phyloP scores from a whole-genome alignment of 2,888 invertebrate species.

The Panopea generosa region DNA sequence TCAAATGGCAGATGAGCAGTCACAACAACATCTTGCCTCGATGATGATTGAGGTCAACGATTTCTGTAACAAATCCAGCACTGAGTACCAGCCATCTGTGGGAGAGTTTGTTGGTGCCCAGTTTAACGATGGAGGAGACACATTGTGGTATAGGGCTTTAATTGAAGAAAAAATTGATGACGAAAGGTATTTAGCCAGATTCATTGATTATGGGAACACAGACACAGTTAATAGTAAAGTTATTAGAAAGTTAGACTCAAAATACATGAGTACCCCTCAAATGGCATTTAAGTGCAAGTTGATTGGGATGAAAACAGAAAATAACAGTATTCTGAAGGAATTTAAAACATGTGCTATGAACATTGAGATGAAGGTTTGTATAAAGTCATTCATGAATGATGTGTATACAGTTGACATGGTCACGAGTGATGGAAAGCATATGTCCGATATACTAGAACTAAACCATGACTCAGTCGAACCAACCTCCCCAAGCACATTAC shows the following conservation, averaged over 20 bases:
- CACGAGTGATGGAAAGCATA: constrained; percentile 40
- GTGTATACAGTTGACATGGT: constrained; percentile 57
- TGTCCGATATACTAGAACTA: constrained; percentile 27
- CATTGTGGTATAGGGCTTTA: constrained; percentile 76
- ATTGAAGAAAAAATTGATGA: constrained; percentile 61
- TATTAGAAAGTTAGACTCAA: constrained; percentile 55
- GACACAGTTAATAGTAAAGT: constrained; percentile 53
- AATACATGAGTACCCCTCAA: constrained; percentile 55
- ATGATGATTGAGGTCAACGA: constrained; percentile 39
- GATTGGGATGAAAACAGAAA: constrained; percentile 24
- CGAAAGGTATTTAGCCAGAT: constrained; percentile 68
- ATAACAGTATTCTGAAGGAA: constrained; percentile 20
- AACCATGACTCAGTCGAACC: not conserved
- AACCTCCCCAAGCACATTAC: constrained; percentile 23
- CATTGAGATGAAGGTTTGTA: constrained; percentile 34
- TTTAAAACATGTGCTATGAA: constrained; percentile 25
- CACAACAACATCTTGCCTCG: constrained; percentile 25
- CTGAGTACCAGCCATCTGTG: constrained; percentile 45
- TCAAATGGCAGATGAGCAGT: constrained; percentile 38
- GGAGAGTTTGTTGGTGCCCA: constrained; percentile 63
- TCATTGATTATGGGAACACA: constrained; percentile 82
- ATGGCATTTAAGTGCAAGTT: constrained; percentile 67
- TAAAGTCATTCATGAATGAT: constrained; percentile 27
- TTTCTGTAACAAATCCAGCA: constrained; percentile 10
- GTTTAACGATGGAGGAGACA: constrained; percentile 62